These are phyloP conservation scores for Pseudococcus jackbeardsleyi DNA, from an alignment of 2,888 invertebrate species.

Conservation along the genomic window DNA sequence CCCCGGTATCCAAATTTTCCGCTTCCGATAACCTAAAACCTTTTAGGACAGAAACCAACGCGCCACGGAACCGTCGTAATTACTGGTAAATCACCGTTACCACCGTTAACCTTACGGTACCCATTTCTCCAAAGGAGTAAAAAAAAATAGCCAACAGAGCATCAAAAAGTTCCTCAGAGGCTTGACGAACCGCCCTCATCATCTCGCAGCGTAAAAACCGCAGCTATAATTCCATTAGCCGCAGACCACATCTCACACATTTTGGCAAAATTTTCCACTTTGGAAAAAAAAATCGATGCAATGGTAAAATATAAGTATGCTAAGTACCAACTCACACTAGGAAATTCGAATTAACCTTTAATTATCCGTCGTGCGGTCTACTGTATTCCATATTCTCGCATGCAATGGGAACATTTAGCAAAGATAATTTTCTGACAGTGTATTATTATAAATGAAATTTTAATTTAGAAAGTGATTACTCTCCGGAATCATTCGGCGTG, in stretches of 20 bases:
- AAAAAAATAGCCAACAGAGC: constrained; percentile 15
- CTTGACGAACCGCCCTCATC: constrained; percentile 19
- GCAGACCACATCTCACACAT: not conserved
- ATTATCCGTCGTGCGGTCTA: constrained; percentile 2
- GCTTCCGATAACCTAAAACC: not conserved
- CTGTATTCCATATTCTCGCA: not conserved
- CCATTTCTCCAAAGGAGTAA: not conserved
- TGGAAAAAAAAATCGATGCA: not conserved
- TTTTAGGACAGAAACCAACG: not conserved
- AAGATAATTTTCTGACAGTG: constrained; percentile 35
- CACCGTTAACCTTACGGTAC: constrained; percentile 22
- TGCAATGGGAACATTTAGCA: constrained; percentile 23
- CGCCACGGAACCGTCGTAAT: not conserved
- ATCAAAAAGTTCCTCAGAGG: not conserved
- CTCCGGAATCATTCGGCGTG: not conserved
- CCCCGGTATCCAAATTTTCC: not conserved
- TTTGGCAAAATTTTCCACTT: constrained; percentile 12
- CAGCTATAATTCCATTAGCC: constrained; percentile 9
- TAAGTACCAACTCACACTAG: not conserved
- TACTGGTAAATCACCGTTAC: constrained; percentile 40
- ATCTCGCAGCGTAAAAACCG: not conserved
- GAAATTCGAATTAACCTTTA: constrained; percentile 28
- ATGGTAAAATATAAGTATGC: not conserved
- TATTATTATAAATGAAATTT: constrained; percentile 35
- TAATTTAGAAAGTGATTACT: constrained; percentile 42